Base-by-base conservation (phyloP, 2,113 vertebrate genomes). In the Manacus vitellinus region DNA sequence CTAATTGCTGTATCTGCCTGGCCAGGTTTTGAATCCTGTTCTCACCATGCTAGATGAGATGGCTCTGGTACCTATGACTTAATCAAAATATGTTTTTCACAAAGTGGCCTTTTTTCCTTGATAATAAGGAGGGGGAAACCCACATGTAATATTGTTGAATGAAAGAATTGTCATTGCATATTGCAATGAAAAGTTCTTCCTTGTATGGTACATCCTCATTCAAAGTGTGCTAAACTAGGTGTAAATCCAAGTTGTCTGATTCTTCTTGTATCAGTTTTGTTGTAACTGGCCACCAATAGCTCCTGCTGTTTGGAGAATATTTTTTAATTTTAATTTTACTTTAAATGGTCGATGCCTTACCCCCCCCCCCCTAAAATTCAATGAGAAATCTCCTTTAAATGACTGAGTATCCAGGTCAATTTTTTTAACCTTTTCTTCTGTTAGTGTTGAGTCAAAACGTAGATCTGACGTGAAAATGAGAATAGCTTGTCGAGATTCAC, bases 391-490 rank as follows among this genome's bases (percentile, higher is more conserved):
- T 83, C 6, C n/a, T 85, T 80, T 72, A 63, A 63, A 75, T 55
- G 17, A 15, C 28, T 71, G 59, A 77, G 6, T 54, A 88, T 71
- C 41, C 55, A 92, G 79, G 68, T 67, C 72, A 77, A 43, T 41
- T 76, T 83, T 67, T 82, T 59, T 93, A 75, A 77, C 51, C 55
- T 95, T 94, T 92, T 79, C n/a, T 95, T 82, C 85, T 80, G 37
- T 39, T 88, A 56, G 13, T 41, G 23, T 92, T 92, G 85, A 96
- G 74, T 96, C 82, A 95, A 93, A 96, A 92, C 73, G 58, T 1
- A 6, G 85, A 86, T 83, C 82, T 83, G 63, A 94, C 21, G 27
- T 90, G 74, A 94, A 97, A 95, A 89, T 75, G 49, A 90, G 78
- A 94, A 74, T 47, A 88, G 72, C 51, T 90, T 83, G 71, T 88